A percentile compares a stretch with the other conserved stretches of the same genome.
Evolutionary conservation across 2,888 invertebrate species (phyloP).

Genomic region (Cylindroiulus punctatus): DNA sequence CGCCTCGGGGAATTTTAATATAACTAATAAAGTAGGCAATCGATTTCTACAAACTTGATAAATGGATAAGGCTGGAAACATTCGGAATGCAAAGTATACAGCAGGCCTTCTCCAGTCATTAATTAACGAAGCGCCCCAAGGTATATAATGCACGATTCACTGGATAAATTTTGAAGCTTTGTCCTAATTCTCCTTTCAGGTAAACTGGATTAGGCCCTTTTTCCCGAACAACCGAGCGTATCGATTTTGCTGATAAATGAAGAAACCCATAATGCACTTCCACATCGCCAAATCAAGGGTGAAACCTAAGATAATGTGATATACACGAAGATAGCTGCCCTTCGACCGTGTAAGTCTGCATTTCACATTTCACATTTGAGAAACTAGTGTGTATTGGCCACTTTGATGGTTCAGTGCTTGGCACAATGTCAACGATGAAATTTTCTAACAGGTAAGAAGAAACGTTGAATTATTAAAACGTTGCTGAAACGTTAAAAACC

Average conservation of each 20-base stretch:
- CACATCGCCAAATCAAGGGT: background rate
- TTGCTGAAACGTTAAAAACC: too few species aligned
- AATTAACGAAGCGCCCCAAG: slow-evolving; percentile 30
- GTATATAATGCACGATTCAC: slow-evolving; percentile 43
- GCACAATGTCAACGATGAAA: too few species aligned
- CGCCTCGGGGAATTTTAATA: slow-evolving; percentile 39
- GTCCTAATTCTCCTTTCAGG: slow-evolving; percentile 36
- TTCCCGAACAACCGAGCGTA: background rate
- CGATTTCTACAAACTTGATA: slow-evolving; percentile 45
- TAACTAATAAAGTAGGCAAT: slow-evolving; percentile 47
- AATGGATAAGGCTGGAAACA: slow-evolving; percentile 33
- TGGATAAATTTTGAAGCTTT: slow-evolving; percentile 22
- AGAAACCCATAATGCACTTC: background rate
- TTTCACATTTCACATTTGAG: background rate
- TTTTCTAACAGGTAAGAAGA: too few species aligned
- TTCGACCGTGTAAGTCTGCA: background rate
- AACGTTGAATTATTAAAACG: background rate
- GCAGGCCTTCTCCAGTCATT: slow-evolving; percentile 30
- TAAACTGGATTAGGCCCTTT: slow-evolving; percentile 20
- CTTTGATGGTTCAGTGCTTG: too few species aligned
- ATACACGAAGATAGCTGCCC: background rate
- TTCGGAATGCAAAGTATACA: slow-evolving; percentile 34
- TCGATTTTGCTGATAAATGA: background rate
- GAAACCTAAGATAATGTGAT: background rate
- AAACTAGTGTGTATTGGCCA: too few species aligned